Evolutionary conservation across 1,140 invertebrate genomes (phyloP).

Genomic region (Brachionus koreanus): DNA sequence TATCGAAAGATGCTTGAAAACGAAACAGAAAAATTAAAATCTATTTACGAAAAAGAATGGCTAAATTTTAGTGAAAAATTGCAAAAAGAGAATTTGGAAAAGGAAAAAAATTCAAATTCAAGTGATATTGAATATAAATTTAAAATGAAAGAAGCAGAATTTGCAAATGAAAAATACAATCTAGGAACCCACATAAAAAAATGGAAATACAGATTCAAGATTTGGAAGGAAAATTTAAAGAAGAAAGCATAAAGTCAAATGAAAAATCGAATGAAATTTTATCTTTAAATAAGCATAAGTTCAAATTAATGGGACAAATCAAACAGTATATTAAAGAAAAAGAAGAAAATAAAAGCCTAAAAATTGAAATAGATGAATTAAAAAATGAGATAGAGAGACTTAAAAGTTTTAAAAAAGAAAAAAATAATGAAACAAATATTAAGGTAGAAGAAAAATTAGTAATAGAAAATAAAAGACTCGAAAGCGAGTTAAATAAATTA

Average conservation of each 20-base stretch:
- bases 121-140: background rate
- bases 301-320: slow-evolving; percentile 36
- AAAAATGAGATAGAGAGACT: background rate
- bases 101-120: background rate
- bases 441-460: background rate
- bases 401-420: background rate
- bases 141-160: background rate
- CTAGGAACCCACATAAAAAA: background rate
- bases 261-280: slow-evolving; percentile 11
- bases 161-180: background rate
- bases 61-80: background rate
- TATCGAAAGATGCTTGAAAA: background rate
- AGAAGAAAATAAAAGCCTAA: background rate
- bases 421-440: background rate
- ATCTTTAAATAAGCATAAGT: slow-evolving; percentile 32
- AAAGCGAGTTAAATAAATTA: background rate
- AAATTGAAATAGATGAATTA: background rate
- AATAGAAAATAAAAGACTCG: background rate
- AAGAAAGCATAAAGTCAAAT: background rate
- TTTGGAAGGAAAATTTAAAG: background rate
- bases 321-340: background rate
- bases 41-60: background rate
- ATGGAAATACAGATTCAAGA: background rate
- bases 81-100: background rate
- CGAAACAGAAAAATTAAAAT: background rate